Conservation (phyloP, 1,140 invertebrate genomes). For the Dreissena rostriformis region DNA sequence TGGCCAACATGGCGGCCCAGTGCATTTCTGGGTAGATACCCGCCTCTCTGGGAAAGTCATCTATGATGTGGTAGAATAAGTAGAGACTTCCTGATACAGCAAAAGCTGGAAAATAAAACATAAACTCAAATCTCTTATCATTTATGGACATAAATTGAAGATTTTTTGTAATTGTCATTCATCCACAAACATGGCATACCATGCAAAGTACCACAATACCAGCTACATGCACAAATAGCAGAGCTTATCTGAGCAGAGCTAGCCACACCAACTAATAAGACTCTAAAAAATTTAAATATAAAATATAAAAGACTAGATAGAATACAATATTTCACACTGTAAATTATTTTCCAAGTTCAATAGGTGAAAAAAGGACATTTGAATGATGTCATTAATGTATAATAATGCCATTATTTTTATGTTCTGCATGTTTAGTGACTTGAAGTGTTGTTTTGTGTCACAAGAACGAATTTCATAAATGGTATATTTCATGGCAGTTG, state of each 20-base stretch:
- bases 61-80: conserved; percentile 47
- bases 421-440: no score
- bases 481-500: no score
- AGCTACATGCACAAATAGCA: no score
- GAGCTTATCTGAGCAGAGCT: neutral
- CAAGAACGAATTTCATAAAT: no score
- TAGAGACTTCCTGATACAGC: conserved; percentile 41
- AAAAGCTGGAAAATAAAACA: conserved; percentile 49
- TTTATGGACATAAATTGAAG: neutral
- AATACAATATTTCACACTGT: no score
- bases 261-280: neutral
- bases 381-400: no score
- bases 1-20: conserved; percentile 46
- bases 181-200: neutral
- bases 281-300: neutral
- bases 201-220: neutral
- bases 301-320: no score
- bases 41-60: conserved; percentile 41
- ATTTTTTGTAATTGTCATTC: neutral
- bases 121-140: neutral
- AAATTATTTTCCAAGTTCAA: no score
- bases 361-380: no score
- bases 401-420: no score
- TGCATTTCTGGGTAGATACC: conserved; percentile 45
- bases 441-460: no score